Percentiles rank a stretch among this genome's conserved stretches.
These are phyloP conservation scores for Dasyurus viverrinus DNA, from an alignment of 2,113 vertebrate species.

Conservation along the genomic window DNA sequence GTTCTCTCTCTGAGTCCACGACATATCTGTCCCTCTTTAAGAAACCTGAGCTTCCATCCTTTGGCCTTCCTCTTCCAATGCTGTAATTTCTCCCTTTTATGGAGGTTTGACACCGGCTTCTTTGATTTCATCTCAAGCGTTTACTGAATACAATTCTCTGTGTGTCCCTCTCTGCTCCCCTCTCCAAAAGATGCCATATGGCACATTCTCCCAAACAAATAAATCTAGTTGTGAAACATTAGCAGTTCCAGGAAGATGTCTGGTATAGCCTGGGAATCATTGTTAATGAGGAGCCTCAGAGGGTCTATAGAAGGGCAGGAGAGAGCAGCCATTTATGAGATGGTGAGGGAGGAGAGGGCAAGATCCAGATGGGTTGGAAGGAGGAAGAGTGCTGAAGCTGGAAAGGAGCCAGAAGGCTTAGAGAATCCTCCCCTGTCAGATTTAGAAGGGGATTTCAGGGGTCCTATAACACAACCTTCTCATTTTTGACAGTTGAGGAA, in stretches of 20 bases:
- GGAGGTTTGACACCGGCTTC: background rate
- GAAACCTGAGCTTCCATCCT: background rate
- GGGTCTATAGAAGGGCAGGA: background rate
- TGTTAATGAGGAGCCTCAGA: background rate
- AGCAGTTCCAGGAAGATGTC: background rate
- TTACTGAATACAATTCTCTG: background rate
- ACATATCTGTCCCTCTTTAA: background rate
- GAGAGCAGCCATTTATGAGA: background rate
- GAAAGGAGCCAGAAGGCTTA: background rate
- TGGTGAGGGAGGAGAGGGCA: background rate
- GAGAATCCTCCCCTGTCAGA: background rate
- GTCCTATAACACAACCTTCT: background rate
- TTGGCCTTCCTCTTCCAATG: background rate
- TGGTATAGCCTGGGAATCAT: background rate
- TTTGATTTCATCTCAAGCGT: background rate
- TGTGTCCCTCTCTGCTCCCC: fast-evolving
- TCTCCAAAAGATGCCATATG: background rate
- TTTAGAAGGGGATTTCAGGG: background rate
- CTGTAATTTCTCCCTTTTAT: background rate
- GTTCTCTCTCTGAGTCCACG: background rate
- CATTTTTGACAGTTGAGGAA: background rate
- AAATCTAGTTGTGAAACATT: background rate
- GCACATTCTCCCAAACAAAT: background rate
- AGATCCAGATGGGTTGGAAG: background rate
- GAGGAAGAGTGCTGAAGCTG: background rate